Evolutionary conservation across 2,113 vertebrate species (phyloP).

Genomic region (Apistogramma diplotaenia): DNA sequence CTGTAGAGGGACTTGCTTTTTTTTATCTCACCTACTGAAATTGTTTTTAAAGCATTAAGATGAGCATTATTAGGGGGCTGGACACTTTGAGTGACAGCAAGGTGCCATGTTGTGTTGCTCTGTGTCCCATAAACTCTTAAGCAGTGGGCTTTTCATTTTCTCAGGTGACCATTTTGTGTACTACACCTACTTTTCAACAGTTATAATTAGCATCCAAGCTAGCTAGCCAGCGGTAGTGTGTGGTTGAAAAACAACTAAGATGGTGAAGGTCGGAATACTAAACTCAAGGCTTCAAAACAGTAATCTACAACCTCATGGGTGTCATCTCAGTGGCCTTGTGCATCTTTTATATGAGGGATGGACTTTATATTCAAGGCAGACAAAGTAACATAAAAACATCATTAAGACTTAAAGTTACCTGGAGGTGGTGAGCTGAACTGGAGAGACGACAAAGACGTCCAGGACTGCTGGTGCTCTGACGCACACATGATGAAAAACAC

Average conservation of each 20-base stretch:
- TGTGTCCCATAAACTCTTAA: background rate
- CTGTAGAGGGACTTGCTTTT: background rate
- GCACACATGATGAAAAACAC: constrained; percentile 36
- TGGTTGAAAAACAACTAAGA: background rate
- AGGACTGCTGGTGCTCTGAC: constrained; percentile 82
- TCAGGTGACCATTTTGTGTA: background rate
- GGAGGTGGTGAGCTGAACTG: constrained; percentile 78
- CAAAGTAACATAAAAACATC: background rate
- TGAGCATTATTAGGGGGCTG: background rate
- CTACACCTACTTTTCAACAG: background rate
- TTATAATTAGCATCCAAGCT: background rate
- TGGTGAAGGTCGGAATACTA: background rate
- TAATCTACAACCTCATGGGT: background rate
- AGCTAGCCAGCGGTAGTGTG: background rate
- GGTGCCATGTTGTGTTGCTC: background rate
- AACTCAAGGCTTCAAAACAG: background rate
- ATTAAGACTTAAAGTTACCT: constrained; percentile 70
- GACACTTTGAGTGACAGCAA: background rate
- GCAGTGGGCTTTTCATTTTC: background rate
- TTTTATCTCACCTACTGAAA: background rate
- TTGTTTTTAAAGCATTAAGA: background rate
- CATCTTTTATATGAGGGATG: background rate
- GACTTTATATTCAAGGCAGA: background rate
- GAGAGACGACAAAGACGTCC: constrained; percentile 82
- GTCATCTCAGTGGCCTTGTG: background rate